phyloP scores from a whole-genome alignment of 2,888 invertebrate species.

The Lepidonotus clava region DNA sequence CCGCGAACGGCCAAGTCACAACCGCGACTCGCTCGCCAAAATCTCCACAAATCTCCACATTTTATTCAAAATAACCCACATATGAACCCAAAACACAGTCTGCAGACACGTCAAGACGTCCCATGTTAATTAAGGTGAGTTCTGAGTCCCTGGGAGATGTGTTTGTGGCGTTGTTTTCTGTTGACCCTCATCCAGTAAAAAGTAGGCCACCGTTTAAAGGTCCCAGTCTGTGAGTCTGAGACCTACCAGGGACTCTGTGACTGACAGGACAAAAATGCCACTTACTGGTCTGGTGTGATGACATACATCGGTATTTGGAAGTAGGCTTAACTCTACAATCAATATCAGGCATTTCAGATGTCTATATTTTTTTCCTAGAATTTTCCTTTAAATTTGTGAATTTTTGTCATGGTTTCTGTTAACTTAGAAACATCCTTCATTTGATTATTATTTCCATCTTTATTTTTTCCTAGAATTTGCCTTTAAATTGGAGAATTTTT shows the following conservation, averaged over 20 bases:
- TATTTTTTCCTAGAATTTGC: no score
- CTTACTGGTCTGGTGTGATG: no score
- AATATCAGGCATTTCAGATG: no score
- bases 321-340: no score
- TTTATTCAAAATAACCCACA: background rate
- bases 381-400: background rate
- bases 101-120: no score
- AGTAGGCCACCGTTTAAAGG: constrained; percentile 46
- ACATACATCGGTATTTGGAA: no score
- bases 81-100: background rate
- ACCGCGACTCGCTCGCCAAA: background rate
- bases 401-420: background rate
- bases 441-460: no score
- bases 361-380: no score
- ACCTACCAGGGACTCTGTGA: background rate
- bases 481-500: no score
- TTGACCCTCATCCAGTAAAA: background rate
- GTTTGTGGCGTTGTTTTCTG: background rate
- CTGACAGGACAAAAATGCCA: background rate
- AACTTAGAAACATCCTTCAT: no score
- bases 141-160: background rate
- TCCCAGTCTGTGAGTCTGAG: background rate
- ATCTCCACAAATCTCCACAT: background rate
- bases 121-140: no score
- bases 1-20: background rate